These are phyloP conservation scores for Eupithecia subumbrata DNA, from an alignment of 2,888 invertebrate genomes.

Conservation along the genomic window DNA sequence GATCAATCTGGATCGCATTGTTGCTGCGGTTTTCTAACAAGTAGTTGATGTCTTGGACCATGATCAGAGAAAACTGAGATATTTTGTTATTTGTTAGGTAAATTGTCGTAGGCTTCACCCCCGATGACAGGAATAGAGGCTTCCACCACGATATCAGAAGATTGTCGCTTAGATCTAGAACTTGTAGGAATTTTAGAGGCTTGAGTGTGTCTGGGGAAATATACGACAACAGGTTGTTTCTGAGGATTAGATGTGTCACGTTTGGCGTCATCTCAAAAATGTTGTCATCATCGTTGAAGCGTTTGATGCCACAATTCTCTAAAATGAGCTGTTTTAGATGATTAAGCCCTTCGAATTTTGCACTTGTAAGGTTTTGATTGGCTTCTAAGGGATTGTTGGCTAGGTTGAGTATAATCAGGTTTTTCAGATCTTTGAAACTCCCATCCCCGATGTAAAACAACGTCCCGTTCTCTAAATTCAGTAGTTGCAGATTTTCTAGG, in stretches of 20 bases:
- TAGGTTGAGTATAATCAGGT: constrained; percentile 78
- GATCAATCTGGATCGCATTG: constrained; percentile 64
- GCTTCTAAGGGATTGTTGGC: constrained; percentile 80
- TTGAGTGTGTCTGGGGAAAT: constrained; percentile 73
- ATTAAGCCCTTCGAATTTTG: constrained; percentile 77
- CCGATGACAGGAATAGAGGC: constrained; percentile 75
- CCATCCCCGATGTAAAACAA: constrained; percentile 76
- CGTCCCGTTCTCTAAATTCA: constrained; percentile 82
- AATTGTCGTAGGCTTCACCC: constrained; percentile 68
- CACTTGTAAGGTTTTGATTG: constrained; percentile 68
- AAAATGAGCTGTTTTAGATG: constrained; percentile 77
- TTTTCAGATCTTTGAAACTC: constrained; percentile 74
- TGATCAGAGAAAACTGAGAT: constrained; percentile 80
- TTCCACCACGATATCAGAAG: constrained; percentile 81
- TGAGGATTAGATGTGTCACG: constrained; percentile 78
- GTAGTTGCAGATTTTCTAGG: constrained; percentile 72
- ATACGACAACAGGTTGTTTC: constrained; percentile 75
- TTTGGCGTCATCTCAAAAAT: constrained; percentile 80
- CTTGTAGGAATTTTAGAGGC: constrained; percentile 70
- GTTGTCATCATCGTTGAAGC: constrained; percentile 70
- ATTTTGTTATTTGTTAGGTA: constrained; percentile 82
- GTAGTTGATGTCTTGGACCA: constrained; percentile 82
- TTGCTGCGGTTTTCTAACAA: constrained; percentile 66
- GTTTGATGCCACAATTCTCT: constrained; percentile 78
- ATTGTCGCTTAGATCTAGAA: constrained; percentile 81